phyloP scores from a whole-genome alignment of 2,888 invertebrate species.

The Agrilus biguttatus region DNA sequence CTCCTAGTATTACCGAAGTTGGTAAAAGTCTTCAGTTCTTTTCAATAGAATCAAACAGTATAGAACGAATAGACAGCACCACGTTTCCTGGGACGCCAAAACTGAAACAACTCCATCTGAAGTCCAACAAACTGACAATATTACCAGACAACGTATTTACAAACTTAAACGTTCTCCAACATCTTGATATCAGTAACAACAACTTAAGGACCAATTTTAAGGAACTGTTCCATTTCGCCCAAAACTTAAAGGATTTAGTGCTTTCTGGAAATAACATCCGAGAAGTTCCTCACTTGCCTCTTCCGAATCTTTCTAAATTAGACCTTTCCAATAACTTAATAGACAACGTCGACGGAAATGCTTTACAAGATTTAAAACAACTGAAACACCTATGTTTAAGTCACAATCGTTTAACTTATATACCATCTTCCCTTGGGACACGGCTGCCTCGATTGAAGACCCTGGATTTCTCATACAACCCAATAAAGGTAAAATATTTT shows the following conservation, averaged over 20 bases:
- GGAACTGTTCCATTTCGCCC: slow-evolving; percentile 75
- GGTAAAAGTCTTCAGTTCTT: slow-evolving; percentile 66
- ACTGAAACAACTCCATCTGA: slow-evolving; percentile 61
- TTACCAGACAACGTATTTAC: slow-evolving; percentile 81
- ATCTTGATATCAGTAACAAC: slow-evolving; percentile 69
- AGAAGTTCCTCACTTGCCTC: slow-evolving; percentile 59
- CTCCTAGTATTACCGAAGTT: slow-evolving; percentile 60
- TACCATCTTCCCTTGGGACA: slow-evolving; percentile 63
- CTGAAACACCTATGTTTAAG: slow-evolving; percentile 62
- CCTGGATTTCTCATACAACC: slow-evolving; percentile 71
- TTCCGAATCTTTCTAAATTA: slow-evolving; percentile 63
- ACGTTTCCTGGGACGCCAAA: slow-evolving; percentile 75
- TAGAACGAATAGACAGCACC: slow-evolving; percentile 77
- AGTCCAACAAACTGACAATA: slow-evolving; percentile 67
- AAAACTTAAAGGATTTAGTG: slow-evolving; percentile 62
- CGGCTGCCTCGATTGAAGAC: slow-evolving; percentile 56
- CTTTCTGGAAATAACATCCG: slow-evolving; percentile 65
- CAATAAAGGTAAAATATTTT: slow-evolving; percentile 40
- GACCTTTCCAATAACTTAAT: slow-evolving; percentile 70
- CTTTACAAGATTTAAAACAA: slow-evolving; percentile 54
- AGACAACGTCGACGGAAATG: slow-evolving; percentile 50
- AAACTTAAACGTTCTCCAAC: slow-evolving; percentile 61
- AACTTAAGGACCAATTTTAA: slow-evolving; percentile 72
- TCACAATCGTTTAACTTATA: slow-evolving; percentile 58
- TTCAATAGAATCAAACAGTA: slow-evolving; percentile 61